phyloP scores from a whole-genome alignment of 2,888 invertebrate species.

The Timema cristinae region DNA sequence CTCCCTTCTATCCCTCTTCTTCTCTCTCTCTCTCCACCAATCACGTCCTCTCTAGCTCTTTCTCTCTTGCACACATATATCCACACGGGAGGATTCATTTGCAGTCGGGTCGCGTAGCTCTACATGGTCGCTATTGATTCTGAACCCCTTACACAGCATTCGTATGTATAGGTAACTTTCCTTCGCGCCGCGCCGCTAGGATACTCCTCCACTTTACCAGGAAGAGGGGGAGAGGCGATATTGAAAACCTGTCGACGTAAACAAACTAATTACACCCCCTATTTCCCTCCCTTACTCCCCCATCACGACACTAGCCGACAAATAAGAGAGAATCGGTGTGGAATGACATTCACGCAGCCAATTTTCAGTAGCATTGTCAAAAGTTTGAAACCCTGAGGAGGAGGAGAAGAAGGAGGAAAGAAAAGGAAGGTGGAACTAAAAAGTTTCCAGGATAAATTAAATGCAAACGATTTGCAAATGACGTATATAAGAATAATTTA shows the following conservation, averaged over 20 bases:
- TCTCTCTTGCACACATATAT: background rate
- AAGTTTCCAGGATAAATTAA: too few relatives aligned
- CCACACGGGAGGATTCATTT: slow-evolving; percentile 17
- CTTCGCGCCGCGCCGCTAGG: background rate
- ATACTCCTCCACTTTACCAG: background rate
- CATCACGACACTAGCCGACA: background rate
- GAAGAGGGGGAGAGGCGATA: background rate
- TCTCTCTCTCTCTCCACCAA: slow-evolving; percentile 11
- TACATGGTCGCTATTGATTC: slow-evolving; percentile 21
- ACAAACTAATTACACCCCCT: slow-evolving; percentile 11
- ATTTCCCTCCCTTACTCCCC: background rate
- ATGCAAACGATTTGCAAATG: too few relatives aligned
- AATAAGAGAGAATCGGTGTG: background rate
- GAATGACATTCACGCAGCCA: background rate
- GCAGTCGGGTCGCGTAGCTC: slow-evolving; percentile 19
- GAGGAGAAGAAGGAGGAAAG: background rate
- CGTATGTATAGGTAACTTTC: background rate
- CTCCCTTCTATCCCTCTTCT: background rate
- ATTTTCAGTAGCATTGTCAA: background rate
- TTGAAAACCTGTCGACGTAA: slow-evolving; percentile 15
- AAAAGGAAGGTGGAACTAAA: background rate
- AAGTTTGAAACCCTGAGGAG: background rate
- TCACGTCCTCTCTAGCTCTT: background rate
- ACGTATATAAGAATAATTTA: too few relatives aligned
- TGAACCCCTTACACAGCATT: slow-evolving; percentile 13